phyloP scores from a whole-genome alignment of 2,113 vertebrate genomes.

The Tapirus terrestris region DNA sequence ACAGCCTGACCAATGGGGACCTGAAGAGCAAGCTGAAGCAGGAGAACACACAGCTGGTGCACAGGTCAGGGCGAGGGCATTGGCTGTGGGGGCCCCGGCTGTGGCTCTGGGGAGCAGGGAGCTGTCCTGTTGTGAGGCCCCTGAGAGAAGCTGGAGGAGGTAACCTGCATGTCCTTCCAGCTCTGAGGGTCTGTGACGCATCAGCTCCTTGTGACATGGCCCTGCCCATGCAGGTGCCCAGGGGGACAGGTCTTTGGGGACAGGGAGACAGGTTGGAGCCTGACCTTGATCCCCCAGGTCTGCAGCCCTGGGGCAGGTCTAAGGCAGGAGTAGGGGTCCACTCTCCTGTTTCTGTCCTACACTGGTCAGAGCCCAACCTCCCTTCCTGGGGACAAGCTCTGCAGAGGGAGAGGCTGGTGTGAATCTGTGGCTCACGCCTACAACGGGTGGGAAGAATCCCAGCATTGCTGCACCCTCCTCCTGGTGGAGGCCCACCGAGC shows the following conservation, averaged over 20 bases:
- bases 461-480: background rate
- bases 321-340: background rate
- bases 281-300: background rate
- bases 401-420: background rate
- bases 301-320: background rate
- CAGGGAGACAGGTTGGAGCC: background rate
- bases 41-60: conserved; percentile 96
- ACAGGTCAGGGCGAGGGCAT: conserved; percentile 87
- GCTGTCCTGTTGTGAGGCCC: background rate
- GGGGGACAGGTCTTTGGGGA: background rate
- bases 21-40: conserved; percentile 96
- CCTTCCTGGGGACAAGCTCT: background rate
- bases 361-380: background rate
- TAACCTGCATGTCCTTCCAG: rapidly evolving
- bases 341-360: background rate
- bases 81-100: background rate
- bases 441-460: background rate
- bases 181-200: background rate
- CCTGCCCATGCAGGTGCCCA: rapidly evolving
- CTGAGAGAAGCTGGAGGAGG: rapidly evolving
- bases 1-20: conserved; percentile 92
- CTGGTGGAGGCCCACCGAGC: rapidly evolving
- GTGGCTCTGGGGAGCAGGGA: background rate
- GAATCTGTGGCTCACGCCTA: background rate
- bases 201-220: background rate